Evolutionary conservation across 2,797 vertebrate genomes (phyloP), one percentile per base, ranked within the genome.

Genomic region (Tragelaphus oryx): DNA sequence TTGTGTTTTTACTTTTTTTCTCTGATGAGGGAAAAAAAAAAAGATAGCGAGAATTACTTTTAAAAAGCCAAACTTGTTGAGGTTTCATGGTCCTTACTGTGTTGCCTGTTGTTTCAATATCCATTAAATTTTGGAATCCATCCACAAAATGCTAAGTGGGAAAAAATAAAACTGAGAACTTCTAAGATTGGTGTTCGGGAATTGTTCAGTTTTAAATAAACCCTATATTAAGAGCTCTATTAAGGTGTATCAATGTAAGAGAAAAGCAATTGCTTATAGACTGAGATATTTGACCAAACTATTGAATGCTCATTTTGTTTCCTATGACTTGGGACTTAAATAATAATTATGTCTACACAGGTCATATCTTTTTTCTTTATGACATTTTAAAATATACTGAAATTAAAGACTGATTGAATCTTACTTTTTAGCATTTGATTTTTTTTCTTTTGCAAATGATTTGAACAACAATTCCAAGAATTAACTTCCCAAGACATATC

Each of bases 51-150:
- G 94, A 98, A 97, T 96, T 97, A 96, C 54, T 87, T 59, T 54
- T 91, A 95, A 96, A 92, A 20, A 94, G 26, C 18, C 12, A 97
- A 94, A 94, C 59, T 97, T 26, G n/a, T 80, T 3, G 24, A 85
- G 86, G 59, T 97, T 97, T 97, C 97, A 96, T 95, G 59, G 41
- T 94, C 26, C 24, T 95, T n/a, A 65, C 26, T 95, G 17, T 85
- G 65, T 79, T 96, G 24, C 71, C 85, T 94, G 79, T 95, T 98
- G 89, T 95, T 97, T 96, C 97, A 97, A 92, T 97, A 89, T 91
- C 91, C 94, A 93, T 95, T 86, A 95, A 98, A 96, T 91, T 97
- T 62, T 33, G 90, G 90, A 96, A 87, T 96, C 87, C 84, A 90
- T 96, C 76, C 55, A 89, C 7, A 60, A 18, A 79, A 88, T 41